Conservation (phyloP, 2,797 vertebrate genomes). For the Hoplostethus atlanticus region DNA sequence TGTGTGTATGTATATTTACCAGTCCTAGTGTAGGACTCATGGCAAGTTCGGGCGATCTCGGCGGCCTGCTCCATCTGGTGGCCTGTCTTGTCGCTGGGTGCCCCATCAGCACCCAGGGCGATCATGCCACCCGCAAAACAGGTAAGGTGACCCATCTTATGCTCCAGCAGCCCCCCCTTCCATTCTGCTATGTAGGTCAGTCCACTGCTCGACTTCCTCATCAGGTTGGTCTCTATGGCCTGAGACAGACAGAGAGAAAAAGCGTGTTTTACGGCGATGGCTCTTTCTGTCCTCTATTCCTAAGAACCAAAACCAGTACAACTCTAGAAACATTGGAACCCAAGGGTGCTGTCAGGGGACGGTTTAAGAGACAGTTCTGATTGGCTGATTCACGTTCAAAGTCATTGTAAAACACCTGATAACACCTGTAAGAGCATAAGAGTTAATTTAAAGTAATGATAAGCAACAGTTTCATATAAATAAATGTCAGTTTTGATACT, state of each 20-base stretch:
- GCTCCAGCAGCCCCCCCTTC: slow-evolving; percentile 97
- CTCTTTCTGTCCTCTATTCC: too few species aligned
- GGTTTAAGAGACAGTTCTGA: neutral
- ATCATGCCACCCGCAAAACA: slow-evolving; percentile 99
- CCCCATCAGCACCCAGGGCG: slow-evolving; percentile 93
- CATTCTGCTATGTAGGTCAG: slow-evolving; percentile 98
- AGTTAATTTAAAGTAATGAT: too few species aligned
- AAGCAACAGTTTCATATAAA: too few species aligned
- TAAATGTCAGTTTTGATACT: too few species aligned
- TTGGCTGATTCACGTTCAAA: neutral
- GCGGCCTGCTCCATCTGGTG: slow-evolving; percentile 95
- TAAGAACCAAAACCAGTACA: too few species aligned
- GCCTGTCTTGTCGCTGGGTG: slow-evolving; percentile 88
- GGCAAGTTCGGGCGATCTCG: slow-evolving; percentile 95
- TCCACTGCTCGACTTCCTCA: slow-evolving; percentile 92
- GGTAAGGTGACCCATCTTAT: slow-evolving; percentile 99
- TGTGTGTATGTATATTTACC: slow-evolving; percentile 78
- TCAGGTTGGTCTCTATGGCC: slow-evolving; percentile 96
- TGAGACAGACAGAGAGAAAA: slow-evolving; percentile 50
- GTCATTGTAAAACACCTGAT: too few species aligned
- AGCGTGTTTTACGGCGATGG: too few species aligned
- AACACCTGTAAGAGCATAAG: too few species aligned
- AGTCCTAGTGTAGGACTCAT: slow-evolving; percentile 96
- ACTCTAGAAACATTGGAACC: too few species aligned
- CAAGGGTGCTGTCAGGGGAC: too few species aligned